Evolutionary conservation across 92 coral and sea anemone species (phyloP), one percentile per base, ranked within the genome.

Genomic region (Palythoa grandis): DNA sequence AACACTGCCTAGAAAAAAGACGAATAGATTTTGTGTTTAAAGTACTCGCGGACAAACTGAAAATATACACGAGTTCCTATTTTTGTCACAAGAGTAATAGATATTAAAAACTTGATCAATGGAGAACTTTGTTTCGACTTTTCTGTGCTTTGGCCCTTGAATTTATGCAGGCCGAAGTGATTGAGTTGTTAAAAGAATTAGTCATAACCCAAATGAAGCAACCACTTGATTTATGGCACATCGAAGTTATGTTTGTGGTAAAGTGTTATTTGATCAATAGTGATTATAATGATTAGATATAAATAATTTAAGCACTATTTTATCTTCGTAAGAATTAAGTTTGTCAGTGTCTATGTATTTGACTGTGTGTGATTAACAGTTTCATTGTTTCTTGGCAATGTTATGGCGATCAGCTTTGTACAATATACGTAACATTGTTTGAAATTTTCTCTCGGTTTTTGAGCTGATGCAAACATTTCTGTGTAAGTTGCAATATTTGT

Each of bases 281-380:
- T 52, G 85, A 80, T 80, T 47, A 66, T 23, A 80, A 37, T 66
- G 57, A 65, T 43, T 1, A 48, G 52, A 80, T 80, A 65, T 43
- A 4, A 80, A 80, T 80, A 80, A 80, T 80, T 80, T 66, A 80
- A 22, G 9, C 40, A 12, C 43, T 48, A 48, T 70, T 66, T 80
- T 20, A 53, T 47, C 66, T 10, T 40, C 6, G 58, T 25, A 79
- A 66, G 85, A 56, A 54, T 54, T 53, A 66, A 67, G 15, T 66
- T 80, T 69, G 43, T 69, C 40, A 12, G 4, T 69, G 38, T 50
- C 22, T 14, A 5, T 43, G 50, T 43, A 43, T 43, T 43, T 48
- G 58, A 25, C 63, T 7, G 43, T 58, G 53, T 52, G 39, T 52
- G 16, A 40, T 39, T 79, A 8, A 39, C 29, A 58, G n/a, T 19